A percentile compares a stretch with the other conserved stretches of the same genome.
phyloP scores from a whole-genome alignment of 2,888 invertebrate species.

The Microctonus brassicae region DNA sequence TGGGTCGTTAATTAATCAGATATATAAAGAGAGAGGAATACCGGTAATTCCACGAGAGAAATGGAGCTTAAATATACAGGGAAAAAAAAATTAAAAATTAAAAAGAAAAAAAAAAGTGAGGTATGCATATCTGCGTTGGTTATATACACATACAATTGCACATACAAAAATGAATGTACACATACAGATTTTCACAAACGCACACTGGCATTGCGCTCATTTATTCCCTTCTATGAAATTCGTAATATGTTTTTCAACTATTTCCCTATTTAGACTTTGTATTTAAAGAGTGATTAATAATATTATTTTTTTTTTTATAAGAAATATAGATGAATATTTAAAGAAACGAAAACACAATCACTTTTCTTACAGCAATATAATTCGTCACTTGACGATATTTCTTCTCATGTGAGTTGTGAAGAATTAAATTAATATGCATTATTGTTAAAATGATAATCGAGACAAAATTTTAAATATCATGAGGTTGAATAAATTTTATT shows the following conservation, averaged over 20 bases:
- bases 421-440: not conserved
- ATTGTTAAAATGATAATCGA: not conserved
- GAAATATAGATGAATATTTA: not conserved
- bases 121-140: not conserved
- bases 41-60: not conserved
- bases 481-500: not conserved
- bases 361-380: conserved; percentile 5
- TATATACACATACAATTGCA: conserved; percentile 2
- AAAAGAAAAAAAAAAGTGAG: not conserved
- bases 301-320: not conserved
- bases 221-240: not conserved
- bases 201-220: not conserved
- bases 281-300: not conserved
- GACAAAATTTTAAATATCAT: not conserved
- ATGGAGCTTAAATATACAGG: not conserved
- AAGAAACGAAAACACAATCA: not conserved
- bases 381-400: conserved; percentile 12
- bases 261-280: not conserved
- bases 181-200: not conserved
- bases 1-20: not conserved
- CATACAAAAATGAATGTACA: not conserved
- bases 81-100: not conserved
- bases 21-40: not conserved
- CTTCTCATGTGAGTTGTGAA: not conserved
- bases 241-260: not conserved